These are phyloP conservation scores for Colinus virginianus DNA, from an alignment of 2,113 vertebrate genomes.

Conservation along the genomic window DNA sequence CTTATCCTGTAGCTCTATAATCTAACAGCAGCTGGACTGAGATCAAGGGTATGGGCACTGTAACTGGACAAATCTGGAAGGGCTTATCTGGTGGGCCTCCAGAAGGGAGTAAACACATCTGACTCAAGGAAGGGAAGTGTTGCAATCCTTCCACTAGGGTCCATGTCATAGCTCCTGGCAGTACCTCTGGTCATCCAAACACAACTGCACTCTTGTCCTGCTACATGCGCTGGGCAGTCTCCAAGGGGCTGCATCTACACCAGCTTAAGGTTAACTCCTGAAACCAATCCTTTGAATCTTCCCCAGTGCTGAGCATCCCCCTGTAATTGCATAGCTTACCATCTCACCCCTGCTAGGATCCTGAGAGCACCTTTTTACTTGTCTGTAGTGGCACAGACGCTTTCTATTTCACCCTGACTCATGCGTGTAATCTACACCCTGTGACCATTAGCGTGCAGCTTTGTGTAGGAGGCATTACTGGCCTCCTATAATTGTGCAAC, in stretches of 20 bases:
- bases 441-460: not conserved
- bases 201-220: not conserved
- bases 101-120: not conserved
- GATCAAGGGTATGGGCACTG: not conserved
- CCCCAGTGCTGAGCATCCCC: not conserved
- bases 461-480: not conserved
- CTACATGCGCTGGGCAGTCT: not conserved
- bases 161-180: not conserved
- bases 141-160: not conserved
- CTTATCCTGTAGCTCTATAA: not conserved
- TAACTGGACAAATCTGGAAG: not conserved
- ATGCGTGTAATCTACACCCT: not conserved
- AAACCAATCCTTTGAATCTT: not conserved
- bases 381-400: not conserved
- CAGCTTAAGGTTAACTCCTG: not conserved
- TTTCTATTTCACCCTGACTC: not conserved
- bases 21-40: not conserved
- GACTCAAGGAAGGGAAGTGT: not conserved
- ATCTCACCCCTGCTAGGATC: not conserved
- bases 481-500: not conserved
- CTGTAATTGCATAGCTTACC: rapidly evolving
- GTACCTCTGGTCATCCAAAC: not conserved
- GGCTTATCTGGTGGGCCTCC: rapidly evolving
- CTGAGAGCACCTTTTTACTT: not conserved
- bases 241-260: not conserved